A percentile compares a stretch with the other conserved stretches of the same genome.
Evolutionary conservation across 1,140 invertebrate genomes (phyloP).

Genomic region (Galendromus occidentalis): DNA sequence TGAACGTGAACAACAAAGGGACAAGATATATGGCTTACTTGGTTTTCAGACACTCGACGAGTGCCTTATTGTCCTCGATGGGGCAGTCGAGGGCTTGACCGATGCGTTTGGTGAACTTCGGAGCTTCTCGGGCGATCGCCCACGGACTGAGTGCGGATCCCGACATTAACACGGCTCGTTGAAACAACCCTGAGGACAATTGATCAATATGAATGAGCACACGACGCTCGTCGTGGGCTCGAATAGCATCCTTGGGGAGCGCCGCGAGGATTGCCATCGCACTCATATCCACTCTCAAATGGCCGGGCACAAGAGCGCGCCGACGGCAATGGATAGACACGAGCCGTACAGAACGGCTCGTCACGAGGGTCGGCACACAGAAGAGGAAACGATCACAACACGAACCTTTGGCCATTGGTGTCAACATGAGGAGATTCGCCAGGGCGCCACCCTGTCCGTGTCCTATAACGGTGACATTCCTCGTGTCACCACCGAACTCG

Average conservation of each 20-base stretch:
- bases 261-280: no score
- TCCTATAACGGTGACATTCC: constrained; percentile 79
- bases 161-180: constrained; percentile 25
- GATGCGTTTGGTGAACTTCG: constrained; percentile 61
- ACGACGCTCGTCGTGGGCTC: no score
- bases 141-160: constrained; percentile 28
- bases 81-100: constrained; percentile 65
- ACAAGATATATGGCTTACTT: no score
- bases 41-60: no score
- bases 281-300: no score
- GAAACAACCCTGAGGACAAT: constrained; percentile 21
- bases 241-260: no score
- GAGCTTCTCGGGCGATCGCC: constrained; percentile 27
- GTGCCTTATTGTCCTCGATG: constrained; percentile 24
- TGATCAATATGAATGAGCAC: background rate
- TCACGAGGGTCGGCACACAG: no score
- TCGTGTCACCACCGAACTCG: constrained; percentile 71
- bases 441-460: constrained; percentile 89
- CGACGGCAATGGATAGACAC: constrained; percentile 71
- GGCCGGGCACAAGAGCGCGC: constrained; percentile 57
- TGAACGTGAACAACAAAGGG: no score
- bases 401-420: constrained; percentile 72
- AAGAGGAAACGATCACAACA: constrained; percentile 10
- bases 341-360: constrained; percentile 44
- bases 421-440: constrained; percentile 79